phyloP scores from a whole-genome alignment of 2,797 vertebrate genomes.

The Psittacula derbiana region DNA sequence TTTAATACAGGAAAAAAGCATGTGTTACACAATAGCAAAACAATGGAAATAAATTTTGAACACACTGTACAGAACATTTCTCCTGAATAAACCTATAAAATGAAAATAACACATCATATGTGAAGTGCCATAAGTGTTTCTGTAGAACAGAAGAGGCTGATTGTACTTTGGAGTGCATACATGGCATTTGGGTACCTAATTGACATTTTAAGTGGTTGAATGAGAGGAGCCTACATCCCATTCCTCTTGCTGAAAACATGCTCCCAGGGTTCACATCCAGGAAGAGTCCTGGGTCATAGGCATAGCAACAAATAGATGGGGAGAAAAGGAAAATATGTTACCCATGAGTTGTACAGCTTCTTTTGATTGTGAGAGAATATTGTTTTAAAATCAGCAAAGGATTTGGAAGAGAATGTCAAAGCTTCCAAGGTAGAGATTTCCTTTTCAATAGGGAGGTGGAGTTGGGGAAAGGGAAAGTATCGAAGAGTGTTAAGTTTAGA shows the following conservation, averaged over 20 bases:
- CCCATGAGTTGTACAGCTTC: neutral
- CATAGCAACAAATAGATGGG: neutral
- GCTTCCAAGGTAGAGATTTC: neutral
- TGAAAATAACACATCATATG: neutral
- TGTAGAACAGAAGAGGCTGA: neutral
- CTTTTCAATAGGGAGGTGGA: neutral
- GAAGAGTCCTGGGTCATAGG: neutral
- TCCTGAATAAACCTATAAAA: neutral
- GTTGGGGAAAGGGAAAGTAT: neutral
- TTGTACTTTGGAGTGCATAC: neutral
- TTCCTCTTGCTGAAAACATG: neutral
- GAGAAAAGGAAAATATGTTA: neutral
- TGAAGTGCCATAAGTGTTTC: neutral
- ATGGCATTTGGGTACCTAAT: neutral
- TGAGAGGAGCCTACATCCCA: neutral
- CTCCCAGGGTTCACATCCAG: neutral
- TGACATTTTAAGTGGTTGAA: neutral
- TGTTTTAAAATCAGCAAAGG: neutral
- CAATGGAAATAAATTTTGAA: neutral
- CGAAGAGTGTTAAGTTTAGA: neutral
- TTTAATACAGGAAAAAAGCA: neutral
- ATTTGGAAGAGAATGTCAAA: constrained; percentile 8
- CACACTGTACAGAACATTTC: neutral
- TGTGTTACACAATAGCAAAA: neutral
- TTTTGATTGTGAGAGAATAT: neutral